Percentiles rank a stretch among this genome's conserved stretches.
phyloP scores from a whole-genome alignment of 2,797 vertebrate genomes.

The Sandelia bainsii region DNA sequence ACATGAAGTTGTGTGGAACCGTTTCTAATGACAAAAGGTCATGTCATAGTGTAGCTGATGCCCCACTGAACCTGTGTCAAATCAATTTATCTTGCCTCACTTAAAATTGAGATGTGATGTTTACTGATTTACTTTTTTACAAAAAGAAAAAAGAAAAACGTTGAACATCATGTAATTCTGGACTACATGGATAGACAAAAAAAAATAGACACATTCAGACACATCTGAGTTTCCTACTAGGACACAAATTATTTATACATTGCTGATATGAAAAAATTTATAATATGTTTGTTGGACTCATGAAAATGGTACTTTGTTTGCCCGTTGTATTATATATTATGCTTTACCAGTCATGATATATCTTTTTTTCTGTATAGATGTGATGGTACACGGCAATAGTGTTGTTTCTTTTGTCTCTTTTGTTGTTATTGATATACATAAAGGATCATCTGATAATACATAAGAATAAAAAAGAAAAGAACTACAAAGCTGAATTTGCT shows the following conservation, averaged over 20 bases:
- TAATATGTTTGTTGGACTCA: not conserved
- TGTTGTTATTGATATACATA: not conserved
- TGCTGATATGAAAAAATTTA: not conserved
- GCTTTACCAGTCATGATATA: too few species aligned
- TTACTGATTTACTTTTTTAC: constrained; percentile 2
- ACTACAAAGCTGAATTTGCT: not conserved
- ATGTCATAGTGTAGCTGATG: constrained; percentile 3
- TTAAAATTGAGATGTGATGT: constrained; percentile 21
- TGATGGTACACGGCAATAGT: too few species aligned
- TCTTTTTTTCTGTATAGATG: too few species aligned
- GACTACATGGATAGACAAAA: too few species aligned
- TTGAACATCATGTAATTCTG: too few species aligned
- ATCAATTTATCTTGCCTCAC: not conserved
- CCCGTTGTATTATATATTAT: too few species aligned
- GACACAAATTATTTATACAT: not conserved
- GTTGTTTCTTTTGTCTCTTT: too few species aligned
- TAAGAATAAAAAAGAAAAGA: not conserved
- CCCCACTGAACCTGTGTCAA: not conserved
- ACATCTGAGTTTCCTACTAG: constrained; percentile 2
- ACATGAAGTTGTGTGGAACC: constrained; percentile 4
- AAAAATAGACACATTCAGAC: too few species aligned
- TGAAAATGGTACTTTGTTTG: too few species aligned
- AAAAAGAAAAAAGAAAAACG: too few species aligned
- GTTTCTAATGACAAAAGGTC: constrained; percentile 17
- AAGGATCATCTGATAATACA: not conserved